Conservation (phyloP, 37 sponge, comb jelly and placozoan genomes). For the Hormiphora californensis region DNA sequence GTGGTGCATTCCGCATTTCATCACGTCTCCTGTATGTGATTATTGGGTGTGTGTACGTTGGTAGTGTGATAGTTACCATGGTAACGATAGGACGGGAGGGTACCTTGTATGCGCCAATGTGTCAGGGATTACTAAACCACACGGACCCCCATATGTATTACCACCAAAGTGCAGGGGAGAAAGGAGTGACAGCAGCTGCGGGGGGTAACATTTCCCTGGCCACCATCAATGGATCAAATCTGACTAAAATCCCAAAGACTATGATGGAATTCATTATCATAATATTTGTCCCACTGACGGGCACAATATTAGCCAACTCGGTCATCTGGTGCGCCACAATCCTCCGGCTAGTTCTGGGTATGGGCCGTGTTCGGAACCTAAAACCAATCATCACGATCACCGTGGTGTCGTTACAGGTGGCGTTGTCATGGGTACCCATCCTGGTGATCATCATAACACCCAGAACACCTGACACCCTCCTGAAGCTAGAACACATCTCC, state of each 20-base stretch:
- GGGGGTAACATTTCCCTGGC: neutral
- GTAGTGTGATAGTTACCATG: neutral
- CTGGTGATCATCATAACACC: conserved; percentile 1
- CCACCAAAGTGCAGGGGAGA: neutral
- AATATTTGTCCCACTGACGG: neutral
- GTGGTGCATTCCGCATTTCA: neutral
- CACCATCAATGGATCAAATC: neutral
- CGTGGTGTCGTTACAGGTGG: neutral
- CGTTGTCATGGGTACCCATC: neutral
- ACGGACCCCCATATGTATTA: neutral
- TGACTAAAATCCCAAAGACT: neutral
- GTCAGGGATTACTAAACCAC: neutral
- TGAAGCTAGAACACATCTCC: neutral
- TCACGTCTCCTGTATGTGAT: neutral
- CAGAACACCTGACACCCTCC: too few relatives aligned
- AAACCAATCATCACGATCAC: neutral
- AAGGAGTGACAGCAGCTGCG: neutral
- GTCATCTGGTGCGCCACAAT: neutral
- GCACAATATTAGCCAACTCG: neutral
- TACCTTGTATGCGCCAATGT: neutral
- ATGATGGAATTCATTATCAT: neutral
- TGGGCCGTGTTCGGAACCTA: neutral
- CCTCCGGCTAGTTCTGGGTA: too few relatives aligned
- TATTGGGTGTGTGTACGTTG: neutral
- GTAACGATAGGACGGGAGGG: neutral